Evolutionary conservation across 2,888 invertebrate genomes (phyloP).

Genomic region (Brachypalpus laphriformis): DNA sequence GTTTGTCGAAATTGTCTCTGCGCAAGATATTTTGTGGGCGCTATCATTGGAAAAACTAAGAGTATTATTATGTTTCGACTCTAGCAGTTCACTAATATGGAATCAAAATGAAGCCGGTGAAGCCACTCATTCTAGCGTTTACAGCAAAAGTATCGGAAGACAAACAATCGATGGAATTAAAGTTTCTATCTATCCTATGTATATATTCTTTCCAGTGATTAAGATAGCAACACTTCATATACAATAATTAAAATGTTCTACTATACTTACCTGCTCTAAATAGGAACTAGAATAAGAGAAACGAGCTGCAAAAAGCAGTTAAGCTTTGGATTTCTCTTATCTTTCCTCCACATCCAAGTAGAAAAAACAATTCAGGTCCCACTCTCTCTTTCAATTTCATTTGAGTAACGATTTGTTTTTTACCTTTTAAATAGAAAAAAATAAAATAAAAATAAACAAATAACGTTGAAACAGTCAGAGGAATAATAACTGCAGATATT

Average conservation of each 20-base stretch:
- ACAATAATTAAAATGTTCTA: background rate
- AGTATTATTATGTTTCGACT: too few species aligned
- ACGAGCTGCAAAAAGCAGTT: background rate
- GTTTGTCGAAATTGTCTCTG: too few species aligned
- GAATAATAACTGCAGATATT: constrained; percentile 68
- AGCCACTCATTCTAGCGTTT: too few species aligned
- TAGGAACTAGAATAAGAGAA: background rate
- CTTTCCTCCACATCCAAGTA: constrained; percentile 16
- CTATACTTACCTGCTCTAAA: background rate
- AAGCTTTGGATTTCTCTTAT: background rate
- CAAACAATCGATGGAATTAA: too few species aligned
- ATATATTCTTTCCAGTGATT: too few species aligned
- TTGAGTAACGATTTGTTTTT: constrained; percentile 17
- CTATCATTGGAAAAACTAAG: too few species aligned
- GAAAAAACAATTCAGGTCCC: constrained; percentile 36
- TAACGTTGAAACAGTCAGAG: constrained; percentile 40
- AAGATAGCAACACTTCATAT: too few species aligned
- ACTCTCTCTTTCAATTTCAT: constrained; percentile 61
- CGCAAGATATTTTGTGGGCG: too few species aligned
- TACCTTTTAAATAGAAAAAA: background rate
- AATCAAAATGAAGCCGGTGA: too few species aligned
- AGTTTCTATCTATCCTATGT: too few species aligned
- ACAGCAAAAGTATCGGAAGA: too few species aligned
- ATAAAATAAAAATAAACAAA: background rate
- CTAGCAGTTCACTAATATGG: too few species aligned